Percentiles rank a stretch among this genome's conserved stretches.
These are phyloP conservation scores for Solenodon paradoxus DNA, from an alignment of 2,113 vertebrate species.

Conservation along the genomic window DNA sequence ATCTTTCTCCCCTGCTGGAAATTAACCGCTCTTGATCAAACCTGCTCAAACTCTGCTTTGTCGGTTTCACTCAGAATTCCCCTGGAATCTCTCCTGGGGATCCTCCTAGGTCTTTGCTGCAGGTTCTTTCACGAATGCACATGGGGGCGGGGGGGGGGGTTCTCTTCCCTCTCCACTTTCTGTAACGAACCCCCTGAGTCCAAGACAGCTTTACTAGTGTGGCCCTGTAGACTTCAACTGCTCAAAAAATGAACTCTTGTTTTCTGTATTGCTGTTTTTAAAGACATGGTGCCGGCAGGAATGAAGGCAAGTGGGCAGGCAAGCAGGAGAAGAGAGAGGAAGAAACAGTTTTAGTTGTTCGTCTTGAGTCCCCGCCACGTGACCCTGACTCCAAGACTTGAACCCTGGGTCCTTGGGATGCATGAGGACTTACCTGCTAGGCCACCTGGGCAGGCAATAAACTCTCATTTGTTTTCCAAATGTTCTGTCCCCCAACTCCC, in stretches of 20 bases:
- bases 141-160: not conserved
- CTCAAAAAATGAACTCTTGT: not conserved
- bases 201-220: not conserved
- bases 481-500: not conserved
- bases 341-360: too few species aligned
- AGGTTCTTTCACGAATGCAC: not conserved
- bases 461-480: not conserved
- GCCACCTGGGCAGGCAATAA: too few species aligned
- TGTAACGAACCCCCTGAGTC: not conserved
- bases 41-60: not conserved
- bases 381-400: too few species aligned
- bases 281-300: too few species aligned
- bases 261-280: too few species aligned
- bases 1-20: not conserved
- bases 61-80: not conserved
- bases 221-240: not conserved
- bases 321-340: too few species aligned
- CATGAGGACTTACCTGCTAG: too few species aligned
- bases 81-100: not conserved
- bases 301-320: too few species aligned
- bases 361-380: too few species aligned
- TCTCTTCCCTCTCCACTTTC: not conserved
- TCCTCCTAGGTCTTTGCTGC: not conserved
- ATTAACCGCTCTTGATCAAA: too few species aligned
- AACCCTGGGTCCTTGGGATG: too few species aligned